Evolutionary conservation across 53 echinoderm and acorn worm genomes (phyloP), one percentile per base, ranked within the genome.

Genomic region (Paracentrotus lividus): DNA sequence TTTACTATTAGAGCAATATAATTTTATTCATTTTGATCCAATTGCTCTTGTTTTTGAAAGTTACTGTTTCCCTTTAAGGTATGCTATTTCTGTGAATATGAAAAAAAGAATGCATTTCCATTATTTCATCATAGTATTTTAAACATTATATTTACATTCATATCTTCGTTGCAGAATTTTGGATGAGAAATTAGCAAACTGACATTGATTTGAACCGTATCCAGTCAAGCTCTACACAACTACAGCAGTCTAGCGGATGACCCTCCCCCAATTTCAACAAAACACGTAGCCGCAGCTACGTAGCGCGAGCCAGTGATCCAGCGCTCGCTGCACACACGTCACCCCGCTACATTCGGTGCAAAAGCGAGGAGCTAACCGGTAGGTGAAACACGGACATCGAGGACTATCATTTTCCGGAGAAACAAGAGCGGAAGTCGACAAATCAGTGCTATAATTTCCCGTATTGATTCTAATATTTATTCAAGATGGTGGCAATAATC

Each of bases 401-500:
- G 45, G n/a, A 47, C 44, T 13, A 85, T 3, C 49, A 29, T 47
- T 15, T 49, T 42, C 20, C 54, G 56, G 87, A 57, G 51, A 85
- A 52, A 85, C 45, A 43, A 5, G 85, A 85, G 29, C 85, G 85
- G 85, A 87, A 87, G 87, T 57, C 55, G 40, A 32, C 36, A 87
- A 81, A 45, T 47, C 81, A 81, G 81, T 47, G 44, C 26, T 81
- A 47, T 49, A 9, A 45, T 81, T 47, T 47, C 26, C 81, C 18
- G 10, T 45, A 27, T 47, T 47, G 81, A 10, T 47, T 20, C n/a
- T 45, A 47, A 47, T 81, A 81, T 49, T 90, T 51, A 66, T 90
- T 33, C 90, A 90, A 72, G 42, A 90, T 90, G 90, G 90, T 72
- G 32, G 90, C 72, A 52, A 16, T 90, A 49, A 52, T 90, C 31